Evolutionary conservation across 1,140 invertebrate species (phyloP).

Genomic region (Phortica variegata): DNA sequence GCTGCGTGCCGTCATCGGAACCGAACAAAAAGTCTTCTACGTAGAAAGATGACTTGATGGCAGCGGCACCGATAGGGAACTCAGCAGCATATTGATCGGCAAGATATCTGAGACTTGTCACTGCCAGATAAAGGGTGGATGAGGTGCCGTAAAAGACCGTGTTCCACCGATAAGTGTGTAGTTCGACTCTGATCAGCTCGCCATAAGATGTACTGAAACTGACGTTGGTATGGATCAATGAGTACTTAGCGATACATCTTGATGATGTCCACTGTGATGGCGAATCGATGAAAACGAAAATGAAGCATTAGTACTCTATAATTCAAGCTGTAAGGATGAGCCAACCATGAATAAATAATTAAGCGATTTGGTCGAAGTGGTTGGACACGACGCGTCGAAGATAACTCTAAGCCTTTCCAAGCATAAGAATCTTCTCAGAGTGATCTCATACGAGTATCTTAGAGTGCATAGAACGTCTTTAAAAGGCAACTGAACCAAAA

Average conservation of each 20-base stretch:
- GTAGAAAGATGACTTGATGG: no score
- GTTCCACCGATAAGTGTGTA: no score
- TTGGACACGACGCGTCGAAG: background rate
- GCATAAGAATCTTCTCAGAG: background rate
- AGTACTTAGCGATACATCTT: conserved; percentile 38
- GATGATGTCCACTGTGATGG: conserved; percentile 30
- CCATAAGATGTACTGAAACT: no score
- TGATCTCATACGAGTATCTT: background rate
- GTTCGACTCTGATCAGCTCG: no score
- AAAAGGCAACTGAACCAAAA: background rate
- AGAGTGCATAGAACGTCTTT: background rate
- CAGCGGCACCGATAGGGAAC: background rate
- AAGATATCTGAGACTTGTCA: conserved; percentile 48
- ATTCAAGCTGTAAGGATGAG: background rate
- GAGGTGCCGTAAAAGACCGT: no score
- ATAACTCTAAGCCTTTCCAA: background rate
- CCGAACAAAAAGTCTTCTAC: no score
- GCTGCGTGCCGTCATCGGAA: no score
- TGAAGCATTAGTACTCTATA: conserved; percentile 10
- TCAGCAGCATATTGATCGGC: background rate
- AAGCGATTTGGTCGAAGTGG: background rate
- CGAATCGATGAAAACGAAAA: conserved; percentile 44
- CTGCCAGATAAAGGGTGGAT: conserved; percentile 23
- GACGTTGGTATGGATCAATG: conserved; percentile 20
- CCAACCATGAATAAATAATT: background rate